Evolutionary conservation across 2,113 vertebrate species (phyloP).

Genomic region (Phainopepla nitens): DNA sequence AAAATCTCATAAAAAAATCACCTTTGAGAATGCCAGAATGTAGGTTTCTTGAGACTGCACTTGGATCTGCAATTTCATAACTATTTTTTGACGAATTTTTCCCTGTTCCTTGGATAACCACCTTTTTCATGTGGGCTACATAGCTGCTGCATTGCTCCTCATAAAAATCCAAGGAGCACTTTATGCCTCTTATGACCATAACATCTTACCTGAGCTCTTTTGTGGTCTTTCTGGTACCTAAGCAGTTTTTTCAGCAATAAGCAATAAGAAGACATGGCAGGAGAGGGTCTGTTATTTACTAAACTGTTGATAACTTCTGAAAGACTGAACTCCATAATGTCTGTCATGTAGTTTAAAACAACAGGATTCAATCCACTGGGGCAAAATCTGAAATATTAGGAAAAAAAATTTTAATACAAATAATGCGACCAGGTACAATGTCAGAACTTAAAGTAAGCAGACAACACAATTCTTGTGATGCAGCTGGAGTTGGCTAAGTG

Average conservation of each 20-base stretch:
- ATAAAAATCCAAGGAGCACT: neutral
- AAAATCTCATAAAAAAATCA: neutral
- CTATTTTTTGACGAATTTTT: neutral
- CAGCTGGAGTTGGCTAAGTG: neutral
- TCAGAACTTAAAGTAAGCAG: neutral
- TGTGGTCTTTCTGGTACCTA: slow-evolving; percentile 70
- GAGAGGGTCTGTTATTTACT: slow-evolving; percentile 77
- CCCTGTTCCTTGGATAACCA: neutral
- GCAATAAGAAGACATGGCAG: slow-evolving; percentile 80
- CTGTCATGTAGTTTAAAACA: slow-evolving; percentile 77
- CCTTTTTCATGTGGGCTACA: neutral
- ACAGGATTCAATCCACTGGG: slow-evolving; percentile 75
- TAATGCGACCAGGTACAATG: neutral
- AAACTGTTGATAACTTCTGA: slow-evolving; percentile 75
- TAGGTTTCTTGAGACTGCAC: neutral
- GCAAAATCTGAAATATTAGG: slow-evolving; percentile 65
- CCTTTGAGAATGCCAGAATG: neutral
- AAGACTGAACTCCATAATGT: slow-evolving; percentile 70
- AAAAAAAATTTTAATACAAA: neutral
- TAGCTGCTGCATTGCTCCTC: neutral
- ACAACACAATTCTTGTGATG: neutral
- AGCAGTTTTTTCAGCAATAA: slow-evolving; percentile 79
- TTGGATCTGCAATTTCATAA: neutral
- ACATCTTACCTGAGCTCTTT: slow-evolving; percentile 67
- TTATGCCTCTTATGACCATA: neutral